Conservation (phyloP, 2,113 vertebrate genomes). For the Eptesicus fuscus region DNA sequence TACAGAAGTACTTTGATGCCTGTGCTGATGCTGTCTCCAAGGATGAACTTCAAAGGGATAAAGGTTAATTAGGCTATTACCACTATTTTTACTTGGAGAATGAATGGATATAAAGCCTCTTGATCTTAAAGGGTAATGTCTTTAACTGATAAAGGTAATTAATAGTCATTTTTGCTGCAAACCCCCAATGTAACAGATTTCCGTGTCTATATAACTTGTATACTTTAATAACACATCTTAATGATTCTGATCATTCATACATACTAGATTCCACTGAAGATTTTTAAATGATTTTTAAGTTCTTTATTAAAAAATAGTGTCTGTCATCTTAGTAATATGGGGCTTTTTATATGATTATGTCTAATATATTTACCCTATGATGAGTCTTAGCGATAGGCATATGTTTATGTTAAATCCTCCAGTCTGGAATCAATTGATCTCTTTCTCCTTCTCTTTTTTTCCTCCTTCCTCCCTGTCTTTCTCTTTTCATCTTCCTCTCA, state of each 20-base stretch:
- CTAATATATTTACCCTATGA: not conserved
- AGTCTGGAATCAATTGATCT: not conserved
- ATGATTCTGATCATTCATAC: not conserved
- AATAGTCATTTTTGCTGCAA: constrained; percentile 30
- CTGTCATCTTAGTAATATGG: not conserved
- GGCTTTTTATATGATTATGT: not conserved
- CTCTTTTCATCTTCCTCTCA: not conserved
- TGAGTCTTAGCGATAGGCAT: not conserved
- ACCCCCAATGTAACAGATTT: constrained; percentile 18
- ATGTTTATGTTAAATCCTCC: not conserved
- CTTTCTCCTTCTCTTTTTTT: not conserved
- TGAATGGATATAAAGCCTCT: constrained; percentile 66
- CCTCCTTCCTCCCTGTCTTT: not conserved
- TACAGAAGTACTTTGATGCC: constrained; percentile 89
- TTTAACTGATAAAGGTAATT: constrained; percentile 61
- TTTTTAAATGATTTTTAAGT: not conserved
- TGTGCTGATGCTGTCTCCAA: constrained; percentile 93
- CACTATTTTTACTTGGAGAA: constrained; percentile 69
- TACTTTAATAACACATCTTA: constrained; percentile 10
- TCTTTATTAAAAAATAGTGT: not conserved
- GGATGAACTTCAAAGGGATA: constrained; percentile 95
- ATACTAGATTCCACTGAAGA: not conserved
- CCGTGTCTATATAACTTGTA: not conserved
- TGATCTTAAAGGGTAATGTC: constrained; percentile 63
- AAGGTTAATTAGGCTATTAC: constrained; percentile 85